Base-by-base conservation (phyloP, 2,113 vertebrate species). In the Aegithalos caudatus region DNA sequence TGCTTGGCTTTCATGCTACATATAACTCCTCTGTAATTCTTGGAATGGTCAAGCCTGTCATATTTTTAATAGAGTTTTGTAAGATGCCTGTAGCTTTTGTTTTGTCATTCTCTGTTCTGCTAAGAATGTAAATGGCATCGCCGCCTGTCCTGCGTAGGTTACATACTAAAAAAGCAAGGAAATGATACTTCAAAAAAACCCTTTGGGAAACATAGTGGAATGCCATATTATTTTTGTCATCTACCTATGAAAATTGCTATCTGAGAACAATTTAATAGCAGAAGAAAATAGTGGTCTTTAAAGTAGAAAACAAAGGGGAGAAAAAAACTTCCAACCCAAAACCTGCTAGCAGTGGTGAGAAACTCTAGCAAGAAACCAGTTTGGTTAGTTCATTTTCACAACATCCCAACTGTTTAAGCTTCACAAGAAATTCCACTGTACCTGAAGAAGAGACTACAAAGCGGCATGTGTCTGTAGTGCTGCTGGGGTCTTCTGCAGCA, bases 141-240 rank as follows among this genome's bases (percentile, higher is more conserved):
- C 38, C 2, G 10, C 44, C 25, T 89, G 74, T 84, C 14, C 61
- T 88, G 48, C 35, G 53, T 69, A 53, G 6, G 6, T 12, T 58
- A 29, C 10, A 7, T 81, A n/a, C 29, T 87, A 47, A 81, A 78
- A 78, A 81, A 27, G 20, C 5, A 3, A 27, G 10, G 53, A 78
- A 85, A 76, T 67, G 0, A 3, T 42, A 28, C 48, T 72, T 69
- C 79, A 20, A 47, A 91, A 53, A 10, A 82, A 27, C 5, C 7
- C 50, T 76, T 60, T 72, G 28, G 48, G 71, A 74, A 60, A 79
- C 29, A 44, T 1, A 72, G 33, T 73, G 16, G 8, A 78, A 40
- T 47, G 11, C 6, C 15, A 0, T 29, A 7, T 45, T n/a, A 65
- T 86, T 80, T 81, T 45, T 0, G 0, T 53, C 23, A 40, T 47